Base-by-base conservation (phyloP, 2,888 invertebrate species). In the Acleris cristana region DNA sequence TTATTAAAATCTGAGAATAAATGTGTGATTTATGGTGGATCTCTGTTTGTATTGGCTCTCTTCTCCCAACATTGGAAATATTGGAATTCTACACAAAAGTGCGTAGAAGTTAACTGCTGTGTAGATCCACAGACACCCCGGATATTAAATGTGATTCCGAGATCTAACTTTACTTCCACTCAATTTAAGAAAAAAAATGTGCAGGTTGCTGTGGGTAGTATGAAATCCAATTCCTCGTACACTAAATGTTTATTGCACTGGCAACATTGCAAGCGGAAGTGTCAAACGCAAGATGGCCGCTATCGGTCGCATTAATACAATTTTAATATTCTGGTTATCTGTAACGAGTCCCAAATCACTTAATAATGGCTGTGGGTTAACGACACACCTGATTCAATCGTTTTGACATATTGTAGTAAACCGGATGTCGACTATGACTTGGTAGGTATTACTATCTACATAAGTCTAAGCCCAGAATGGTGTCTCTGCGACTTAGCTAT, bases 291-390 rank as follows among this genome's bases (percentile, higher is more conserved):
- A 70, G 63, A 65, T 59, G 73, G 70, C 70, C 63, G 69, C 72
- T 83, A 81, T 83, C 80, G 78, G 79, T 77, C 79, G 65, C 76
- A 83, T 83, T 85, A 87, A 85, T 83, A 79, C 74, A 73, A 67
- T 69, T 66, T 64, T 68, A 69, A 66, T 57, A 52, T 62, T 34
- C 12, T 34, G 34, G 62, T 70, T 75, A 74, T 78, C 73, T 53
- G 59, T 86, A 86, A 88, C 83, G 87, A 87, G 77, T 69, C 61
- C 74, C 77, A 83, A 86, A 87, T 88, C 79, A 83, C 72, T 84
- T 81, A 76, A 76, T 87, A 87, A 88, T 87, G 76, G 79, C 73
- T 75, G 71, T 63, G 49, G 79, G 77, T 74, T 86, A 84, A 87
- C 81, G 81, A 79, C 73, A 73, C 71, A 73, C 73, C 74, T 75